Percentiles rank a stretch among this genome's conserved stretches.
These are phyloP conservation scores for Oscarella lobularis DNA, from an alignment of 37 sponge, comb jelly and placozoan genomes.

Conservation along the genomic window DNA sequence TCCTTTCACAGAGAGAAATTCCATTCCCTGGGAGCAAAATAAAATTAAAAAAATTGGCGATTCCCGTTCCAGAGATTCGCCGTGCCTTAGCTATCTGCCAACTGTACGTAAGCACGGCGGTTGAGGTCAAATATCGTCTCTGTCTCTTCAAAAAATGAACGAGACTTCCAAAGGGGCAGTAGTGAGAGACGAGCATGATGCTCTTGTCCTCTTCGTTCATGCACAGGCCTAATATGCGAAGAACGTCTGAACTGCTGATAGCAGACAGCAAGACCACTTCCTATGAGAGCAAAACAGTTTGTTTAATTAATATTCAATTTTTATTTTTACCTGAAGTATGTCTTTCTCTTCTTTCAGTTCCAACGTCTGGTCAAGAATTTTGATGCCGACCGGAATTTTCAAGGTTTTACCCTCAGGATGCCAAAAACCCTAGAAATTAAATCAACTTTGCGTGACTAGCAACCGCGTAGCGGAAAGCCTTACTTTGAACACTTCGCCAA, in stretches of 20 bases:
- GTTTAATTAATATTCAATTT: neutral
- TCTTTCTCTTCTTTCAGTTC: neutral
- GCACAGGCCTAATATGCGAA: neutral
- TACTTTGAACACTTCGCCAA: neutral
- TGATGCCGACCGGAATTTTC: neutral
- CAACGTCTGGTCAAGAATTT: neutral
- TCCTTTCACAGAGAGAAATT: neutral
- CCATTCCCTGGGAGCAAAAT: neutral
- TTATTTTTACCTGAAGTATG: neutral
- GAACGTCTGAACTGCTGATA: neutral
- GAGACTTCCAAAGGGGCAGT: neutral
- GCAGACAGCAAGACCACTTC: neutral
- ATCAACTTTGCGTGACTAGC: neutral
- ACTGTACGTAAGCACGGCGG: neutral
- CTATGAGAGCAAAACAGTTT: neutral
- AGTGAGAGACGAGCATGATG: neutral
- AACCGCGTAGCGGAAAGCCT: neutral
- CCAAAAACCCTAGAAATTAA: slow-evolving; percentile 1
- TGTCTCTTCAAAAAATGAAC: neutral
- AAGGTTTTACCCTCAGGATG: neutral
- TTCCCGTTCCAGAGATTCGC: no score
- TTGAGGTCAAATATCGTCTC: neutral
- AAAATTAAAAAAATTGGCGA: neutral
- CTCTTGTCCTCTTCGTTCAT: neutral
- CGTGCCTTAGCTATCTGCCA: neutral